Evolutionary conservation across 2,888 invertebrate genomes (phyloP).

Genomic region (Orthonevra nobilis): DNA sequence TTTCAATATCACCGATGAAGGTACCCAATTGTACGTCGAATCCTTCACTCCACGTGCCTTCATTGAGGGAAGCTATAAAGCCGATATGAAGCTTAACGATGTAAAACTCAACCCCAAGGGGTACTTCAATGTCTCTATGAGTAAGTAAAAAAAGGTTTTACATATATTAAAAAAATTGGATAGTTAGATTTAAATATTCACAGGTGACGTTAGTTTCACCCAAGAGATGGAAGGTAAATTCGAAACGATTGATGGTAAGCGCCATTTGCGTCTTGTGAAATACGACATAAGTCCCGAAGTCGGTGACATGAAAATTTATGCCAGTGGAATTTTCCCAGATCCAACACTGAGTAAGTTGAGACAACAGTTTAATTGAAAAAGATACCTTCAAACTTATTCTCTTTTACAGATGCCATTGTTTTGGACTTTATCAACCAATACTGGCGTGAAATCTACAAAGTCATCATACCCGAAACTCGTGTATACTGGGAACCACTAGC

Average conservation of each 20-base stretch:
- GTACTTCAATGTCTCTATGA: constrained; percentile 82
- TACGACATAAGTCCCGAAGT: constrained; percentile 85
- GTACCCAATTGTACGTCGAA: constrained; percentile 83
- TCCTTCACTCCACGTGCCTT: constrained; percentile 82
- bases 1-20: constrained; percentile 81
- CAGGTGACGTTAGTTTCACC: constrained; percentile 83
- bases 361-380: not conserved
- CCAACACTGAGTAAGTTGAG: constrained; percentile 84
- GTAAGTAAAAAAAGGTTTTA: constrained; percentile 82
- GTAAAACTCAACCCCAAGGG: constrained; percentile 84
- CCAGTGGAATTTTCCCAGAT: constrained; percentile 83
- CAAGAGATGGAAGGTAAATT: constrained; percentile 83
- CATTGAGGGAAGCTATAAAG: constrained; percentile 83
- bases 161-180: constrained; percentile 70
- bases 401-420: constrained; percentile 75
- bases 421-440: constrained; percentile 82
- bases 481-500: constrained; percentile 77
- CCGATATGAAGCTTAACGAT: constrained; percentile 83
- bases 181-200: constrained; percentile 53
- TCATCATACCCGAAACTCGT: constrained; percentile 80
- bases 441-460: constrained; percentile 82
- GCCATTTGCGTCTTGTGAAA: constrained; percentile 82
- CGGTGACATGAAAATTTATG: constrained; percentile 83
- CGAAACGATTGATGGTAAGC: constrained; percentile 81
- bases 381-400: too few relatives aligned